Conservation (phyloP, 2,888 invertebrate species). For the Strigamia maritima region DNA sequence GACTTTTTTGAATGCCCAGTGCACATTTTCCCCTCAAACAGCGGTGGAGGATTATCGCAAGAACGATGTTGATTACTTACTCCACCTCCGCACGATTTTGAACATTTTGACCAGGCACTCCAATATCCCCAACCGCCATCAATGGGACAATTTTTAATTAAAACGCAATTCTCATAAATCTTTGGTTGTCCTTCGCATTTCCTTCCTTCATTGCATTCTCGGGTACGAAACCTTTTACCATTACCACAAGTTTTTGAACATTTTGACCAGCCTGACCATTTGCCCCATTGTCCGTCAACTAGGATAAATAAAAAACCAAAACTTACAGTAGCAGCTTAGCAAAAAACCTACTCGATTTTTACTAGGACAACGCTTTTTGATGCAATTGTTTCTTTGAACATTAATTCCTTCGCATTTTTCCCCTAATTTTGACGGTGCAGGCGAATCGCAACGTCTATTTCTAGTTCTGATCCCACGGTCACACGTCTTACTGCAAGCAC, state of each 20-base stretch:
- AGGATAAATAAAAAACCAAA: constrained; percentile 18
- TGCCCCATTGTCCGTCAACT: constrained; percentile 51
- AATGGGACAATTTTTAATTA: constrained; percentile 39
- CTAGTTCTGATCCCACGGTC: too few species aligned
- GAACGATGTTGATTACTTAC: constrained; percentile 47
- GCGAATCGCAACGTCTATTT: too few species aligned
- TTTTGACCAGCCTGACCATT: constrained; percentile 54
- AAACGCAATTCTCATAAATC: neutral
- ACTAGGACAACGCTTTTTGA: neutral
- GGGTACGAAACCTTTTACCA: constrained; percentile 48
- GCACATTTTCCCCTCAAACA: constrained; percentile 53
- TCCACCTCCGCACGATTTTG: constrained; percentile 51
- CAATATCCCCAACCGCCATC: constrained; percentile 53
- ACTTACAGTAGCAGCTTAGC: constrained; percentile 44
- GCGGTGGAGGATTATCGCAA: constrained; percentile 51
- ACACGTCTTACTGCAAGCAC: too few species aligned
- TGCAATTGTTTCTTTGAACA: neutral
- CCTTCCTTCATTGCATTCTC: constrained; percentile 53
- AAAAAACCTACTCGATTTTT: neutral
- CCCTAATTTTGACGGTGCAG: neutral
- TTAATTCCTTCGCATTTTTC: neutral
- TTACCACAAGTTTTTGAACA: constrained; percentile 53
- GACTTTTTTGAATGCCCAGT: constrained; percentile 44
- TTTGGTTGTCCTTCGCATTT: constrained; percentile 51
- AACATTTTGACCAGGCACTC: constrained; percentile 52